Evolutionary conservation across 30 jellyfish, hydroid and myxozoan species (phyloP).

Genomic region (Pelagia noctiluca): DNA sequence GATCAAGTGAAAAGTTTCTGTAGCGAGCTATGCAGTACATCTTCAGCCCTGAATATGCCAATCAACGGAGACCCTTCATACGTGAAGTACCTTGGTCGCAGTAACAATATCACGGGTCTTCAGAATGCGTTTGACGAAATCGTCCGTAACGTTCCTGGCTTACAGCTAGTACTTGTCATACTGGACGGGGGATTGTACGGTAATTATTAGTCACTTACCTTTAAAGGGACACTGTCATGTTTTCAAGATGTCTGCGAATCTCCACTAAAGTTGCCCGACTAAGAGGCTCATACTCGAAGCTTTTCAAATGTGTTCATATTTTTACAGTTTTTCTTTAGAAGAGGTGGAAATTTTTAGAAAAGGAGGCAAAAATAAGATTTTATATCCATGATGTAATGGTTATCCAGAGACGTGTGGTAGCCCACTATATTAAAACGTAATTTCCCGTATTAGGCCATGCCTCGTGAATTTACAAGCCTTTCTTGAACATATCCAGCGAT

Average conservation of each 20-base stretch:
- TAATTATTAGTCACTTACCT: neutral
- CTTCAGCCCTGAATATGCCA: constrained; percentile 8
- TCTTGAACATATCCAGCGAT: too few relatives aligned
- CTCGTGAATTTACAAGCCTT: too few relatives aligned
- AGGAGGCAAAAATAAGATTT: too few relatives aligned
- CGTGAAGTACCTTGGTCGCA: neutral
- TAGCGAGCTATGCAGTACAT: neutral
- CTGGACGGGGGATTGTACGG: constrained; percentile 41
- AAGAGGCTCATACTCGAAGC: too few relatives aligned
- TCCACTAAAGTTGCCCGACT: too few relatives aligned
- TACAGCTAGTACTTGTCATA: neutral
- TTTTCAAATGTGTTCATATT: neutral
- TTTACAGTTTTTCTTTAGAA: neutral
- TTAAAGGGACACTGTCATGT: neutral
- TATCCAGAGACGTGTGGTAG: too few relatives aligned
- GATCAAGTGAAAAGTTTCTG: constrained; percentile 1
- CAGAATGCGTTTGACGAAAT: neutral
- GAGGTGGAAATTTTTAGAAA: too few relatives aligned
- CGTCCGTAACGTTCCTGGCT: neutral
- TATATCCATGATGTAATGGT: too few relatives aligned
- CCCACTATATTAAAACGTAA: too few relatives aligned
- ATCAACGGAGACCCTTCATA: constrained; percentile 7
- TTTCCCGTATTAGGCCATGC: too few relatives aligned
- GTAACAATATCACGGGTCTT: neutral
- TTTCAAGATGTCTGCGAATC: neutral